Percentiles rank a stretch among this genome's conserved stretches.
Evolutionary conservation across 2,888 invertebrate species (phyloP).

Genomic region (Andricus quercusramuli): DNA sequence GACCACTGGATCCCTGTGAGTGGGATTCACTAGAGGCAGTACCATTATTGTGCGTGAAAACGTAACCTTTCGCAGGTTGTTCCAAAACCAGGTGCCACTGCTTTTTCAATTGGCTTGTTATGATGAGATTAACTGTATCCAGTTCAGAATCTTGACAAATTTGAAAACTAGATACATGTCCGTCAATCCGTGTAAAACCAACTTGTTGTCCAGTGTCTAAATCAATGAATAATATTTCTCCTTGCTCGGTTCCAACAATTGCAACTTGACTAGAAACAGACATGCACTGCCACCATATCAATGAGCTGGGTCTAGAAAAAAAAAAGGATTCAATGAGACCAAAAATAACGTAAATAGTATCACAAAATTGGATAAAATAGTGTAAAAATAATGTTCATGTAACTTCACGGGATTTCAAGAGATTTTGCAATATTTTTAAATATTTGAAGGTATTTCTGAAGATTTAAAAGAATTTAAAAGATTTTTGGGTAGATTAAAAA

Average conservation of each 20-base stretch:
- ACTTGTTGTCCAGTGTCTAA: slow-evolving; percentile 85
- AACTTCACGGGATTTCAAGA: too few species aligned
- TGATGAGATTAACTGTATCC: slow-evolving; percentile 83
- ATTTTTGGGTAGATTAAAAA: too few species aligned
- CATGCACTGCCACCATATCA: slow-evolving; percentile 77
- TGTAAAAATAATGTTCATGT: too few species aligned
- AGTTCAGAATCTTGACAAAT: slow-evolving; percentile 87
- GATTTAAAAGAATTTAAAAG: too few species aligned
- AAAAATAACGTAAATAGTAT: too few species aligned
- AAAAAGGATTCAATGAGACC: not conserved
- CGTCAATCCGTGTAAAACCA: slow-evolving; percentile 84
- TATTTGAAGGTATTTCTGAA: too few species aligned
- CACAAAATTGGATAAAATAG: too few species aligned
- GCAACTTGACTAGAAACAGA: slow-evolving; percentile 73
- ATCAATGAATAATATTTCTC: slow-evolving; percentile 85
- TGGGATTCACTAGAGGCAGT: slow-evolving; percentile 53
- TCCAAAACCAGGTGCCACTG: slow-evolving; percentile 92
- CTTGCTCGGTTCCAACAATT: slow-evolving; percentile 78
- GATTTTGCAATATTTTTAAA: too few species aligned
- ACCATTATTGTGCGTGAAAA: slow-evolving; percentile 81
- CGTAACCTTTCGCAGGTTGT: slow-evolving; percentile 86
- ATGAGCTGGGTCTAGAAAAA: slow-evolving; percentile 69
- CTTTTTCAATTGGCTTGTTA: slow-evolving; percentile 86
- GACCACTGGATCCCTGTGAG: slow-evolving; percentile 29
- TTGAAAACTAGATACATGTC: slow-evolving; percentile 83